Evolutionary conservation across 2,888 invertebrate species (phyloP).

Genomic region (Mayetiola destructor): DNA sequence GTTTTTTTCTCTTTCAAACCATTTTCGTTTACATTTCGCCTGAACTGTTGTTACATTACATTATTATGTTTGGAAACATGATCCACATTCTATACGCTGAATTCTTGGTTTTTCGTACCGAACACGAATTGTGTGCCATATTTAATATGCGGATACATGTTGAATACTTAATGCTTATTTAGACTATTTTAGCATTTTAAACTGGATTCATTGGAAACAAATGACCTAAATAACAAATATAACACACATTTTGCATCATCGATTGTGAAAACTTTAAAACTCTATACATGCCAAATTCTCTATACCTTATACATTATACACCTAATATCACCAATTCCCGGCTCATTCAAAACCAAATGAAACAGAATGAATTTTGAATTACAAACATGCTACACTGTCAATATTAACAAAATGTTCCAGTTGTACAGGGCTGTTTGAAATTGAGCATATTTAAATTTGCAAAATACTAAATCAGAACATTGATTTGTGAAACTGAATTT

Average conservation of each 20-base stretch:
- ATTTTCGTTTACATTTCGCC: neutral
- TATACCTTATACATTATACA: no score
- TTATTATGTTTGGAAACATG: neutral
- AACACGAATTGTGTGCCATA: neutral
- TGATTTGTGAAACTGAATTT: no score
- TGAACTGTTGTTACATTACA: neutral
- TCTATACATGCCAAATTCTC: no score
- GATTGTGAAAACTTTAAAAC: no score
- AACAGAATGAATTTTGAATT: no score
- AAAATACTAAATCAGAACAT: no score
- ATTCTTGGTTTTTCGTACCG: neutral
- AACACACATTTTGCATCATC: neutral
- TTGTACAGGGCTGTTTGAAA: no score
- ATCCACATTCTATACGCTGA: neutral
- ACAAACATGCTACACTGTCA: no score
- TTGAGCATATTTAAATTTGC: no score
- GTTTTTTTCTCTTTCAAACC: neutral
- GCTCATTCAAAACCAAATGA: no score
- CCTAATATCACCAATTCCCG: no score
- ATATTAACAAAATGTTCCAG: no score
- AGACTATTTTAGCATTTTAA: neutral
- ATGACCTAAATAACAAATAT: slow-evolving; percentile 1
- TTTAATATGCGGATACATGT: neutral
- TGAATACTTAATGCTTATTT: neutral
- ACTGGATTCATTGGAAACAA: neutral